A percentile compares a stretch with the other conserved stretches of the same genome.
Evolutionary conservation across 2,113 vertebrate genomes (phyloP).

Genomic region (Scytalopus superciliaris): DNA sequence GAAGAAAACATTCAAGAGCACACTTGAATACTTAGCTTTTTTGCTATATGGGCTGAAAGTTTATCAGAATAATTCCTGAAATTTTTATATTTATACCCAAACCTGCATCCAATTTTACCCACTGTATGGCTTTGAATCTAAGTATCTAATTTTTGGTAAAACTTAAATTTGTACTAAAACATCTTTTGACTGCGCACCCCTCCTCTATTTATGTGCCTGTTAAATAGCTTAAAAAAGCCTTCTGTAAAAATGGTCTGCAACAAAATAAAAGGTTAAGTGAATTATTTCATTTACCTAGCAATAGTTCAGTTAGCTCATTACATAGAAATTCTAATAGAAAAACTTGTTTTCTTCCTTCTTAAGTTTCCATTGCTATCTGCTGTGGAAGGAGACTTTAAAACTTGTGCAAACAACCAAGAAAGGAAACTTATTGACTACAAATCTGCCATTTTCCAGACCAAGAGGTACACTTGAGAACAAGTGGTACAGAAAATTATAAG

Average conservation of each 20-base stretch:
- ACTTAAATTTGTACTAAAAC: neutral
- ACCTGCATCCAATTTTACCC: neutral
- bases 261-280: neutral
- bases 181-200: neutral
- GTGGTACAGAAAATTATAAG: neutral
- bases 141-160: neutral
- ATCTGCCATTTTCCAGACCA: neutral
- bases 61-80: neutral
- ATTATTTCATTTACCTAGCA: neutral
- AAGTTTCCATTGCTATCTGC: neutral
- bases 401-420: neutral
- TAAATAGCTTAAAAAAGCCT: neutral
- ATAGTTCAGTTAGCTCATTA: neutral
- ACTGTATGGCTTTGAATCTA: neutral
- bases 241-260: neutral
- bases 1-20: neutral
- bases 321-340: neutral
- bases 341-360: neutral
- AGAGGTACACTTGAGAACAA: neutral
- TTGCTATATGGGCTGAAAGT: neutral
- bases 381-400: neutral
- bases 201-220: neutral
- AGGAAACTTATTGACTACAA: neutral
- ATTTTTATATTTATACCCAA: neutral
- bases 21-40: neutral